phyloP scores from a whole-genome alignment of 2,888 invertebrate species.

The Nymphalis polychloros region DNA sequence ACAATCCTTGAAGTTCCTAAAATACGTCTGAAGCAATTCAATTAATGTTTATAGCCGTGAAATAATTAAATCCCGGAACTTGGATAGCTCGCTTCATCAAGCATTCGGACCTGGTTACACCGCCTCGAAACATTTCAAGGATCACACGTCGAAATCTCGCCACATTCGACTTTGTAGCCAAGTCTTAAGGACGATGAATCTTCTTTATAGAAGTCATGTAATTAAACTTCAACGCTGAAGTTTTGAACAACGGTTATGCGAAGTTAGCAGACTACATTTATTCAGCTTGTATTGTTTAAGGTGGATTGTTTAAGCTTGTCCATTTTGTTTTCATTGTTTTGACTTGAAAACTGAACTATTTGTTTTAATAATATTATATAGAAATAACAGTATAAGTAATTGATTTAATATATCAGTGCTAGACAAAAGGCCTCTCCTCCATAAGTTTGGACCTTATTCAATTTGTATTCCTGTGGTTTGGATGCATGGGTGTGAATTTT shows the following conservation, averaged over 20 bases:
- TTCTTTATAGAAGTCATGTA: slow-evolving; percentile 59
- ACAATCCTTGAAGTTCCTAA: neutral
- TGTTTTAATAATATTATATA: neutral
- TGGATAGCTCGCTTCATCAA: slow-evolving; percentile 50
- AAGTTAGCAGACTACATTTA: slow-evolving; percentile 14
- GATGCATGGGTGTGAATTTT: no score
- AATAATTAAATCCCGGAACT: slow-evolving; percentile 62
- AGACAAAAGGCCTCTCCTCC: no score
- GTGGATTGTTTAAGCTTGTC: slow-evolving; percentile 21
- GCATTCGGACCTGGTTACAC: slow-evolving; percentile 60
- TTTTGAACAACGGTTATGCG: slow-evolving; percentile 18
- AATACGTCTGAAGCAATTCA: slow-evolving; percentile 29
- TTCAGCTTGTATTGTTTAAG: slow-evolving; percentile 20
- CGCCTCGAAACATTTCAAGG: slow-evolving; percentile 4
- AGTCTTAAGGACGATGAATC: slow-evolving; percentile 14
- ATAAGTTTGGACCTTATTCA: no score
- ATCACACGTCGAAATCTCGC: slow-evolving; percentile 42
- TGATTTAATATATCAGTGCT: no score
- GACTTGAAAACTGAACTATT: neutral
- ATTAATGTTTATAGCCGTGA: slow-evolving; percentile 41
- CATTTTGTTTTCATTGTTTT: slow-evolving; percentile 3
- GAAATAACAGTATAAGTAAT: no score
- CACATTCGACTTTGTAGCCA: slow-evolving; percentile 42
- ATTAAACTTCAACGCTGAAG: slow-evolving; percentile 57
- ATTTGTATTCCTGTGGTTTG: no score